Evolutionary conservation across 2,797 vertebrate genomes (phyloP), one percentile per base, ranked within the genome.

Genomic region (Chanos chanos): DNA sequence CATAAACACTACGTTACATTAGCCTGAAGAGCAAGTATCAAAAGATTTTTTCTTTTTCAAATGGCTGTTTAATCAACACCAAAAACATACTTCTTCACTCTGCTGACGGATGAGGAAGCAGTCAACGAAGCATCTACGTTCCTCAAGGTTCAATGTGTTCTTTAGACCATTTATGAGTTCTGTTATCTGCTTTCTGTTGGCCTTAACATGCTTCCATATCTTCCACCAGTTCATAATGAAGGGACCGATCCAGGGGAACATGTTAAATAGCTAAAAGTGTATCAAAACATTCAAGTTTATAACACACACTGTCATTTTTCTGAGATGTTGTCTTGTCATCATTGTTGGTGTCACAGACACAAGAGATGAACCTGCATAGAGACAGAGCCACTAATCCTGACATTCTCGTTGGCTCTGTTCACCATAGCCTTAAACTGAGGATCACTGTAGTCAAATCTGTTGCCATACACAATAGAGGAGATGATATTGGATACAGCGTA

Each of bases 401-500:
- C 65, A 12, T 9, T 1, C 22, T 79, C 40, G 4, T 78, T 73
- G 39, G 63, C 36, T 60, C 27, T 49, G 4, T 70, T 18, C 7
- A 84, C 66, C 66, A 82, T 71, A 0, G 7, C 7, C 43, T 51
- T 52, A 43, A 84, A 73, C 1, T 13, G 12, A 0, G 64, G 63
- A 33, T 66, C 64, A 1, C 34, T 43, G 21, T 71, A 74, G 6
- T 71, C 60, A 25, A 74, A 71, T 7, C 72, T 59, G 30, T 36
- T 68, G 12, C 68, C 72, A 48, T 61, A 71, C 16, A 71, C 28
- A 18, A 74, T 68, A 48, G 64, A 41, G 2, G 44, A 57, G 53
- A 64, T 71, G 53, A 68, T 71, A 56, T 68, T 74, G 48, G 83
- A 79, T 34, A 73, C 25, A 0, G 82, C 77, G 13, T 62, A 73